Evolutionary conservation across 2,888 invertebrate genomes (phyloP).

Genomic region (Drosophila yooni): DNA sequence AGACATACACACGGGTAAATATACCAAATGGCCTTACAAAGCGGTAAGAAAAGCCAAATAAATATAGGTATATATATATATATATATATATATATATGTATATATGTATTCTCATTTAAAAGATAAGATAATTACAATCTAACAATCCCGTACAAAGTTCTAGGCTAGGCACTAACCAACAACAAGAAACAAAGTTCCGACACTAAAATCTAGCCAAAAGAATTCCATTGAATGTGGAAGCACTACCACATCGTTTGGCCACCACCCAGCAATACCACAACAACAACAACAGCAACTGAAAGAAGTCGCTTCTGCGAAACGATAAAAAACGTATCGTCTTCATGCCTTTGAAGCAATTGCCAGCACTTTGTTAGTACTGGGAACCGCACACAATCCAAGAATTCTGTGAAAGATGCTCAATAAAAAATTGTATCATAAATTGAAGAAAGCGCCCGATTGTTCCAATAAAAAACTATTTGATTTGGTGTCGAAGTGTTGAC

Average conservation of each 20-base stretch:
- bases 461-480: not conserved
- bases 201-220: slow-evolving; percentile 9
- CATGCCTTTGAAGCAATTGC: slow-evolving; percentile 25
- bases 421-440: too few relatives aligned
- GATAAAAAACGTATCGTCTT: slow-evolving; percentile 38
- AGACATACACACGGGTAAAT: slow-evolving; percentile 1
- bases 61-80: slow-evolving; percentile 5
- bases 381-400: slow-evolving; percentile 10
- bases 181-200: slow-evolving; percentile 12
- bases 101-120: slow-evolving; percentile 11
- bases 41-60: slow-evolving; percentile 23
- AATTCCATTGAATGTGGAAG: slow-evolving; percentile 41
- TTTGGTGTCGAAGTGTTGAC: not conserved
- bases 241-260: slow-evolving; percentile 9
- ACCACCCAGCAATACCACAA: slow-evolving; percentile 3
- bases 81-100: not conserved
- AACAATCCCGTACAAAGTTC: slow-evolving; percentile 29
- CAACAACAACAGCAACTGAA: not conserved
- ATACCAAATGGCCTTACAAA: slow-evolving; percentile 14
- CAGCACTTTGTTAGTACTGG: slow-evolving; percentile 14
- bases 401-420: slow-evolving; percentile 9
- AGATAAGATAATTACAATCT: slow-evolving; percentile 61
- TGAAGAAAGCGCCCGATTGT: too few relatives aligned
- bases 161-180: slow-evolving; percentile 8
- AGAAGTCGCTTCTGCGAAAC: slow-evolving; percentile 41